These are phyloP conservation scores for Mythimna loreyi DNA, from an alignment of 2,888 invertebrate species.

Conservation along the genomic window DNA sequence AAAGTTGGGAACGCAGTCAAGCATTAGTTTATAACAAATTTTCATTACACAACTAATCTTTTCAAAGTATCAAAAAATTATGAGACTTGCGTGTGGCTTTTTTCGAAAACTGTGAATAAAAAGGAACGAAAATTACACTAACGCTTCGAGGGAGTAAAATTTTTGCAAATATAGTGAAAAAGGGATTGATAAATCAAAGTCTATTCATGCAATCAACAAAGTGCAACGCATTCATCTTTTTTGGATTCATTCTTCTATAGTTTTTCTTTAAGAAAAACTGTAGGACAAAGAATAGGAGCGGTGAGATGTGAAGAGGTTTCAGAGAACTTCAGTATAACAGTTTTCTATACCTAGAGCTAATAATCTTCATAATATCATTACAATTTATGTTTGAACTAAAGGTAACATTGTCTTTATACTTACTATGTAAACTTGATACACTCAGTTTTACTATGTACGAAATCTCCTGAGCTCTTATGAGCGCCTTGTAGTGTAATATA, in stretches of 20 bases:
- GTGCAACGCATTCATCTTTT: background rate
- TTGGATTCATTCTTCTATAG: background rate
- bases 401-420: conserved; percentile 33
- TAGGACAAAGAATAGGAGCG: no score
- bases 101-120: background rate
- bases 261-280: background rate
- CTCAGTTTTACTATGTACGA: conserved; percentile 29
- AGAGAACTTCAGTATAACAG: background rate
- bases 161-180: background rate
- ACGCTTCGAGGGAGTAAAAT: conserved; percentile 1
- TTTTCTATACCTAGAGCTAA: background rate
- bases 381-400: conserved; percentile 34
- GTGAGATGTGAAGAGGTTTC: background rate
- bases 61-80: no score
- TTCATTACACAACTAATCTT: background rate
- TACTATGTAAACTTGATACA: conserved; percentile 36
- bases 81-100: background rate
- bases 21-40: no score
- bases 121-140: background rate
- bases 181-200: conserved; percentile 1
- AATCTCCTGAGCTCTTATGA: conserved; percentile 18
- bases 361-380: conserved; percentile 18
- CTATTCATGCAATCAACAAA: background rate
- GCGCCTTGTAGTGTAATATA: background rate
- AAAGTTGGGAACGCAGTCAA: no score